These are phyloP conservation scores for Chironomus striatipennis DNA, from an alignment of 1,140 invertebrate species.

Conservation along the genomic window DNA sequence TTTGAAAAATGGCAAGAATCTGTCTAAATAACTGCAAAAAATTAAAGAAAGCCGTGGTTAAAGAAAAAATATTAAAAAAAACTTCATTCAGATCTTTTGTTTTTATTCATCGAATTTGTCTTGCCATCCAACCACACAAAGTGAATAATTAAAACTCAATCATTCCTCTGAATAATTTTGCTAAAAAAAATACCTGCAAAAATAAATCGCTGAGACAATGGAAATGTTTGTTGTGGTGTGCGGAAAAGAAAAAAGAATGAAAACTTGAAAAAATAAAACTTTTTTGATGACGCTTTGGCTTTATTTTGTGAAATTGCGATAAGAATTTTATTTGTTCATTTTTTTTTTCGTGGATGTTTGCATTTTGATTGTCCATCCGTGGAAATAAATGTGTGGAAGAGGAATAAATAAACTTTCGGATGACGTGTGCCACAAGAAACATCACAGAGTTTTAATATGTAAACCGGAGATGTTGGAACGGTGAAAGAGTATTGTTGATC, in stretches of 20 bases:
- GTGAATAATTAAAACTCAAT: too few species aligned
- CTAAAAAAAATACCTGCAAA: not conserved
- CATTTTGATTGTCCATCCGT: constrained; percentile 12
- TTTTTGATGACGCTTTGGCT: too few species aligned
- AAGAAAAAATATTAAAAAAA: too few species aligned
- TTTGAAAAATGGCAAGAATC: too few species aligned
- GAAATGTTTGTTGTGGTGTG: not conserved
- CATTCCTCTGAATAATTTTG: too few species aligned
- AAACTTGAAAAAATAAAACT: too few species aligned
- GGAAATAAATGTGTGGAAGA: not conserved
- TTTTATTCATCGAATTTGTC: too few species aligned
- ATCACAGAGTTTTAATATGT: not conserved
- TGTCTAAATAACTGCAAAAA: too few species aligned
- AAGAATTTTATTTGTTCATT: not conserved
- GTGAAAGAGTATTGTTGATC: not conserved
- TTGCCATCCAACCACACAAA: too few species aligned
- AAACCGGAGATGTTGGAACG: not conserved
- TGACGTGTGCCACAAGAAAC: not conserved
- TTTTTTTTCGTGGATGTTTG: not conserved
- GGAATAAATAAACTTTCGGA: not conserved
- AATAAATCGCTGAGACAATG: not conserved
- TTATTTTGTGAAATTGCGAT: not conserved
- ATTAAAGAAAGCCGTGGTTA: too few species aligned
- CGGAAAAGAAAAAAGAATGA: too few species aligned
- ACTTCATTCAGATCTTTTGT: too few species aligned